Evolutionary conservation across 2,797 vertebrate species (phyloP).

Genomic region (Eleutherodactylus coqui): DNA sequence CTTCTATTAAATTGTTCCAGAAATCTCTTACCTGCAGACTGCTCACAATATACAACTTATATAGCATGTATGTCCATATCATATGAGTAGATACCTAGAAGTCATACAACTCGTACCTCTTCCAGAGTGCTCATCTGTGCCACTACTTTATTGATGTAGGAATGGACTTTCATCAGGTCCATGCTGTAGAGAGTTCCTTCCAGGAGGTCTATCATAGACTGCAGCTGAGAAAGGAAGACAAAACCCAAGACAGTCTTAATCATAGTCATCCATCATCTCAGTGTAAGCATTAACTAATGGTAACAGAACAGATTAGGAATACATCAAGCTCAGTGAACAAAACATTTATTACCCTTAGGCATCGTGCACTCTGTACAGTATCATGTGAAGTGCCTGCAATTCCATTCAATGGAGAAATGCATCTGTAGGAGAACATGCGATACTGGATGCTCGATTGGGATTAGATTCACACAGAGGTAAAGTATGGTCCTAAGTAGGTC

Average conservation of each 20-base stretch:
- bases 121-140: constrained; percentile 94
- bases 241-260: background rate
- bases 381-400: background rate
- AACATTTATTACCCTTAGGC: background rate
- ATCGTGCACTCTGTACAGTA: background rate
- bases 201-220: constrained; percentile 94
- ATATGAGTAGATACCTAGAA: background rate
- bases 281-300: background rate
- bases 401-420: too few relatives aligned
- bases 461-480: too few relatives aligned
- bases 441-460: too few relatives aligned
- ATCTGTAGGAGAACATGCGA: too few relatives aligned
- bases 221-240: constrained; percentile 78
- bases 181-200: constrained; percentile 95
- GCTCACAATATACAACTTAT: background rate
- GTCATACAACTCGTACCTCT: constrained; percentile 79
- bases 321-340: background rate
- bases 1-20: background rate
- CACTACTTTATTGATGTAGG: constrained; percentile 92
- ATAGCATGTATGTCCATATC: background rate
- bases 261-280: background rate
- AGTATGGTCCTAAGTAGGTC: too few relatives aligned
- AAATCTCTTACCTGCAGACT: background rate
- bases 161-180: constrained; percentile 95
- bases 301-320: background rate